Evolutionary conservation across 2,888 invertebrate species (phyloP), one percentile per base, ranked within the genome.

Genomic region (Nomada flava): DNA sequence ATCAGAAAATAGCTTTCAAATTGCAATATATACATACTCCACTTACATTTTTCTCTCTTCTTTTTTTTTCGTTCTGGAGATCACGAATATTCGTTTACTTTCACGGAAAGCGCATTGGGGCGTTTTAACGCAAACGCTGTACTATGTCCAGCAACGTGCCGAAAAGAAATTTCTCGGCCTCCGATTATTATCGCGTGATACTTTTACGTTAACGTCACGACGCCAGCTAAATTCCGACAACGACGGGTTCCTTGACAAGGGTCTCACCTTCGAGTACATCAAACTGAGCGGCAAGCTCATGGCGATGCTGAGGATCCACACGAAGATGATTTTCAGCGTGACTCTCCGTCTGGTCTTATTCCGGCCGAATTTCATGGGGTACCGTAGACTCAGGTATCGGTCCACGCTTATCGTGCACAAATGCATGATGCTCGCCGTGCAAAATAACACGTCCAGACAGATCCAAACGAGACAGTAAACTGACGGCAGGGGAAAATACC

Each of bases 391-490:
- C 67, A 98, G 95, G 94, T 98, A 99, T 91, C 99, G 96, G 94
- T 99, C 99, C 83, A 99, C 97, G 85, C 98, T 98, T 92, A 99
- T 99, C 59, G 98, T 99, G 93, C 99, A 99, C 60, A 99, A 95
- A 94, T 99, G 99, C 96, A 99, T 98, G 90, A 99, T 99, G 86
- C 98, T 98, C 1, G 99, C 98, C 0, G 99, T 99, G 94, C 99
- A 99, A 93, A 98, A 98, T 1, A 99, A 95, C 2, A 99, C 99
- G 94, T 99, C 99, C 91, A 98, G 95, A 90, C 98, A 98, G 88
- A 98, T 98, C 98, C 98, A 99, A 71, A 97, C 97, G 88, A 99
- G 96, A 93, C 99, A 98, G 94, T 97, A 97, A 69, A 97, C 96
- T 5, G 97, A 96, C 10, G 97, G 96, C 71, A 98, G 94, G 0